Percentiles rank a stretch among this genome's conserved stretches.
These are phyloP conservation scores for Agrotis puta DNA, from an alignment of 2,888 invertebrate species.

Conservation along the genomic window DNA sequence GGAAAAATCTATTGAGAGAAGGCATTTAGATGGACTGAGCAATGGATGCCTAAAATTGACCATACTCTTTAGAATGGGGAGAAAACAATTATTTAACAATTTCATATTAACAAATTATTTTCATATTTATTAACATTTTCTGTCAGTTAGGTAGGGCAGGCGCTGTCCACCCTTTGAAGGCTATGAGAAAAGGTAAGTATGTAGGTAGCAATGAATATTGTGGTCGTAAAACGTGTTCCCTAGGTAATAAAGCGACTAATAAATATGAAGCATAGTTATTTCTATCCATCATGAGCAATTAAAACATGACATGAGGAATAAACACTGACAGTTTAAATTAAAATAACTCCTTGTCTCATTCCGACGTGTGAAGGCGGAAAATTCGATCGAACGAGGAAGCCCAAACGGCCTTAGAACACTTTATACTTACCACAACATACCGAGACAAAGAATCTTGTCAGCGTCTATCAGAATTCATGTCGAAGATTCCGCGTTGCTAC, in stretches of 20 bases:
- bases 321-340: conserved; percentile 48
- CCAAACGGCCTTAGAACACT: conserved; percentile 60
- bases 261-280: conserved; percentile 35
- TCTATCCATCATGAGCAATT: conserved; percentile 44
- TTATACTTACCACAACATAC: conserved; percentile 44
- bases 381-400: conserved; percentile 71
- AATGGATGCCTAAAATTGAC: no score
- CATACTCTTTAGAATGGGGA: no score
- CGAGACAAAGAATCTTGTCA: conserved; percentile 62
- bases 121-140: no score
- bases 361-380: conserved; percentile 66
- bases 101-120: no score
- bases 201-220: not conserved
- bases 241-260: conserved; percentile 13
- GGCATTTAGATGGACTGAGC: no score
- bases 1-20: not conserved
- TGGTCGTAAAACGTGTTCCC: conserved; percentile 10
- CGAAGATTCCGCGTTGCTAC: conserved; percentile 69
- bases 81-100: no score
- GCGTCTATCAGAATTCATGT: conserved; percentile 63
- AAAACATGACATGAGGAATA: conserved; percentile 46
- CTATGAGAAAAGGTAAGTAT: no score
- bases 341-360: conserved; percentile 62
- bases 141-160: no score
- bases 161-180: no score